Evolutionary conservation across 2,797 vertebrate species (phyloP).

Genomic region (Ctenosaura bakeri): DNA sequence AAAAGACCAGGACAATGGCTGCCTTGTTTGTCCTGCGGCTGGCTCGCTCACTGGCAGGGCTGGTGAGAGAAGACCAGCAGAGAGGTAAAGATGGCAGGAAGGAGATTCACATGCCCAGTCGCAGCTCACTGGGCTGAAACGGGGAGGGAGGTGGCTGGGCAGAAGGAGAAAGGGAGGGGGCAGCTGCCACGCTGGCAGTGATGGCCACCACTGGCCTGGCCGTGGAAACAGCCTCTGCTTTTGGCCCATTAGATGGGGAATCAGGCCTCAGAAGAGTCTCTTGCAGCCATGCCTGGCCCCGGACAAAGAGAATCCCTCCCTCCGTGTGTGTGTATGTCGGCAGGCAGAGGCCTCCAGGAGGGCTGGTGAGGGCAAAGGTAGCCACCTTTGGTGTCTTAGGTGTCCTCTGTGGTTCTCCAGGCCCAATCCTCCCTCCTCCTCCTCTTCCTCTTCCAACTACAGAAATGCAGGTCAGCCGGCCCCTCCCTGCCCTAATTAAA

Average conservation of each 20-base stretch:
- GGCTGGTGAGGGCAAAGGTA: not conserved
- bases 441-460: not conserved
- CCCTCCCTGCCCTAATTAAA: conserved; percentile 19
- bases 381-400: too few species aligned
- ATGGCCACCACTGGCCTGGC: too few species aligned
- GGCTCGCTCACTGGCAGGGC: not conserved
- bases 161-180: too few species aligned
- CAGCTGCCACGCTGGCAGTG: too few species aligned
- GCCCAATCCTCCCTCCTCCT: too few species aligned
- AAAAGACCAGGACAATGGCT: conserved; percentile 23
- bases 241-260: too few species aligned
- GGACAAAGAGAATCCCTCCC: too few species aligned
- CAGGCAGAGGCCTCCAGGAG: too few species aligned
- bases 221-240: too few species aligned
- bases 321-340: too few species aligned
- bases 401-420: not conserved
- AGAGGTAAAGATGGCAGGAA: conserved; percentile 10
- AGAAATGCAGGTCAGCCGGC: not conserved
- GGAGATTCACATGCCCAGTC: not conserved
- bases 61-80: fast-evolving
- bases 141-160: not conserved
- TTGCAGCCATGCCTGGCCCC: not conserved
- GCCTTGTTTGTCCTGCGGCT: conserved; percentile 36
- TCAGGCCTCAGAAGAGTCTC: fast-evolving
- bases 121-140: not conserved